Base-by-base conservation (phyloP, 1,140 invertebrate species). In the Drosophila trapezifrons region DNA sequence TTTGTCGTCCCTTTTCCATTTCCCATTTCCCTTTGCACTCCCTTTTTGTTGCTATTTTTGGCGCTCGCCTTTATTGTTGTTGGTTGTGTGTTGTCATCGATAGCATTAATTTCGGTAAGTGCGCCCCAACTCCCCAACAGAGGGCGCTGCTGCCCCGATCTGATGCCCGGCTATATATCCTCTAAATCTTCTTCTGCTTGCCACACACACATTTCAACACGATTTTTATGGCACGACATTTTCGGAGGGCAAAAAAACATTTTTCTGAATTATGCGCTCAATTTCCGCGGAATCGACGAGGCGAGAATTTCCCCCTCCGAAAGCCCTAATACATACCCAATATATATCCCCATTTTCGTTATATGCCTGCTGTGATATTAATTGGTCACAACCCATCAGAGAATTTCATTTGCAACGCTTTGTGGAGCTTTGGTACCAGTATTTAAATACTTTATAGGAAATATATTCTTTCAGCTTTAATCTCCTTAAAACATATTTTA, bases 71-170 rank as follows among this genome's bases (percentile, higher is more conserved):
- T 82, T 90, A 80, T 90, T 84, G 79, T 77, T 78, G 54, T 69
- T 71, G 71, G 51, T 65, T 51, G 45, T 52, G 84, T 77, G 49
- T 82, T 91, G 90, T 91, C 90, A 91, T 91, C 90, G 75, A 83
- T 80, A 49, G 76, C 90, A 91, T 91, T 91, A 91, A 91, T 91
- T 90, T 91, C 55, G 83, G 79, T 89, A 89, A 87, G 83, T 89
- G 83, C 78, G 57, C 27, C 71, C 67, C 51, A 56, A 38, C 63
- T 45, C 57, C 52, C 29, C 56, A 45, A 13, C 27, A 45, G 37
- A 57, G 75, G 52, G 69, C 32, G 46, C n/a, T 25, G 49, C 38
- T 15, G 69, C 47, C 47, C 25, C 25, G 25, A 37, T 54, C 51
- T 20, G n/a, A n/a, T 35, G 13, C 32, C 52, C 27, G 55, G 20